phyloP scores from a whole-genome alignment of 1,140 invertebrate species.

The Cepaea nemoralis region DNA sequence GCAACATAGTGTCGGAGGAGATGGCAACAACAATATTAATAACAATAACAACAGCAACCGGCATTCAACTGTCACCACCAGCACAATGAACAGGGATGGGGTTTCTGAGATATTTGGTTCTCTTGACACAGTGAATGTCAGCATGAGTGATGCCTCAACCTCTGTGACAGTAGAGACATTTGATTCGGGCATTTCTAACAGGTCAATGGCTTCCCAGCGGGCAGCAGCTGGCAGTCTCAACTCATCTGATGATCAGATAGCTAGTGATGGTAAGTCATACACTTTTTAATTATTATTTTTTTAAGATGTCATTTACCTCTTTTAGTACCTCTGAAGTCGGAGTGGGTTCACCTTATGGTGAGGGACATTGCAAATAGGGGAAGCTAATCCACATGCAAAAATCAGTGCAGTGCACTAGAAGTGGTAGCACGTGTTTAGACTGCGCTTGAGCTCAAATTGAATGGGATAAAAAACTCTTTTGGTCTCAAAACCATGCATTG shows the following conservation, averaged over 20 bases:
- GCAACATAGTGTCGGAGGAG: conserved; percentile 35
- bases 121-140: conserved; percentile 68
- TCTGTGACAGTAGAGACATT: conserved; percentile 64
- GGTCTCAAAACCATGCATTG: neutral
- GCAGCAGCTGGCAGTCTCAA: conserved; percentile 67
- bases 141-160: conserved; percentile 67
- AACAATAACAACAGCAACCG: conserved; percentile 55
- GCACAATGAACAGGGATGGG: conserved; percentile 65
- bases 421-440: too few species aligned
- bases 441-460: too few species aligned
- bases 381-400: too few species aligned
- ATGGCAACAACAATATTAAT: conserved; percentile 51
- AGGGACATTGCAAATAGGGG: too few species aligned
- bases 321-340: too few species aligned
- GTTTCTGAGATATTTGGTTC: conserved; percentile 67
- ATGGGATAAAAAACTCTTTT: neutral
- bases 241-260: conserved; percentile 63
- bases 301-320: neutral
- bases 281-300: neutral
- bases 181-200: conserved; percentile 62
- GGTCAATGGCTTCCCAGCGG: conserved; percentile 62
- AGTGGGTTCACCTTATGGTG: too few species aligned
- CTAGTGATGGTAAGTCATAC: conserved; percentile 54
- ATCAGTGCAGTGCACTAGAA: too few species aligned
- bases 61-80: conserved; percentile 66